Base-by-base conservation (phyloP, 2,797 vertebrate species). In the Gymnoscopelus braueri region DNA sequence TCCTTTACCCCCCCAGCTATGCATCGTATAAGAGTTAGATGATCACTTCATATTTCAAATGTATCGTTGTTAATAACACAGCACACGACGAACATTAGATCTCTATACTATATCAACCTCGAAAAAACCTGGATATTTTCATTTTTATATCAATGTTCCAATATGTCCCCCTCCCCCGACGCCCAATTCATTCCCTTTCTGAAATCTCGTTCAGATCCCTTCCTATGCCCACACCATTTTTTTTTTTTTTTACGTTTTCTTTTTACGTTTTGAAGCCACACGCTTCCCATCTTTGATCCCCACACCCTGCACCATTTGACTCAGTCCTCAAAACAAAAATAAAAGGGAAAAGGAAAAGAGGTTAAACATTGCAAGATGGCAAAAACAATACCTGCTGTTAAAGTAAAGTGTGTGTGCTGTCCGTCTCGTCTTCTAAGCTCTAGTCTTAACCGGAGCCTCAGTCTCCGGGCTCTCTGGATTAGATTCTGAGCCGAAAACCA, bases 21-120 rank as follows among this genome's bases (percentile, higher is more conserved):
- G 78, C 82, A 79, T 82, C 80, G 68, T 87, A 89, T 86, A 86
- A 86, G 82, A 82, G 85, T 89, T 91, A 91, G 86, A 89, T 88
- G 86, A 89, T 88, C 85, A 91, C 88, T 83, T 88, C 80, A 87
- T 80, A 86, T 80, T 86, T 91, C 87, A 91, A 90, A 92, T 88
- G 80, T 86, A 74, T 83, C 80, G 77, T 84, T 83, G 88, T 86
- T 91, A 89, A 82, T 85, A 90, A 89, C 93, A 94, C 94, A 60
- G 80, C 92, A 93, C 90, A 91, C 92, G 50, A 87, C 77, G 63
- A 88, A 92, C 77, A 89, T 76, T 79, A 86, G 85, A 90, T 87
- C 82, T 85, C 79, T 88, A 91, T 44, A 85, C 88, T 91, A 87
- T 74, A 84, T 80, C 86, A 87, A 83, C 86, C 85, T 88, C 55